Evolutionary conservation across 30 jellyfish, hydroid and myxozoan genomes (phyloP).

Genomic region (Aurelia sp.): DNA sequence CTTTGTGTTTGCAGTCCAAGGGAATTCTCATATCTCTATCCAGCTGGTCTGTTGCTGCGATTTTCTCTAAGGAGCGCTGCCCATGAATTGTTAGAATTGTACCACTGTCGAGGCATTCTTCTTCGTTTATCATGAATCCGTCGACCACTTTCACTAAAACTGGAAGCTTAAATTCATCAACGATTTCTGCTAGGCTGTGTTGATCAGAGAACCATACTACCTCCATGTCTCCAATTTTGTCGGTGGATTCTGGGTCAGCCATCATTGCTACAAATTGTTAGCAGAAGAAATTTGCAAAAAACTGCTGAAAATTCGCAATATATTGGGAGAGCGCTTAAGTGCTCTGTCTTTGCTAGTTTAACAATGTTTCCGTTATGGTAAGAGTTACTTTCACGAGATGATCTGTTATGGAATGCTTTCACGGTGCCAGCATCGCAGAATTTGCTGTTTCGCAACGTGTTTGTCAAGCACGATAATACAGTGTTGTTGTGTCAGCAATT

Average conservation of each 20-base stretch:
- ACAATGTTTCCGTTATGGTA: too few species aligned
- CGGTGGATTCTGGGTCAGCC: background rate
- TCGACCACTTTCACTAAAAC: constrained; percentile 55
- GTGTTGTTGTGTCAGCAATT: too few species aligned
- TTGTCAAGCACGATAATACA: too few species aligned
- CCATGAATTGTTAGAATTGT: constrained; percentile 81
- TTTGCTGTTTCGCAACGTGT: too few species aligned
- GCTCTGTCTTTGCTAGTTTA: too few species aligned
- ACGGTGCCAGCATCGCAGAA: too few species aligned
- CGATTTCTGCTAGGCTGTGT: constrained; percentile 12
- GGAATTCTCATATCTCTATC: constrained; percentile 66
- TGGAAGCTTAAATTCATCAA: constrained; percentile 13
- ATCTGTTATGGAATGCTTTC: too few species aligned
- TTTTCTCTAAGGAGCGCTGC: constrained; percentile 27
- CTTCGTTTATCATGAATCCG: constrained; percentile 69
- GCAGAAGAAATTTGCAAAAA: too few species aligned
- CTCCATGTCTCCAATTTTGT: constrained; percentile 20
- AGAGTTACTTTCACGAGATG: too few species aligned
- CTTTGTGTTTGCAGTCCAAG: constrained; percentile 52
- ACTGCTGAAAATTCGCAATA: too few species aligned
- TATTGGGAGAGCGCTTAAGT: too few species aligned
- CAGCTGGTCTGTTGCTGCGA: constrained; percentile 54
- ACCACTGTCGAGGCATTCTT: constrained; percentile 73
- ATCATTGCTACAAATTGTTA: too few species aligned
- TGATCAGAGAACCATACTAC: constrained; percentile 14